Evolutionary conservation across 2,113 vertebrate species (phyloP).

Genomic region (Pluvialis apricaria): DNA sequence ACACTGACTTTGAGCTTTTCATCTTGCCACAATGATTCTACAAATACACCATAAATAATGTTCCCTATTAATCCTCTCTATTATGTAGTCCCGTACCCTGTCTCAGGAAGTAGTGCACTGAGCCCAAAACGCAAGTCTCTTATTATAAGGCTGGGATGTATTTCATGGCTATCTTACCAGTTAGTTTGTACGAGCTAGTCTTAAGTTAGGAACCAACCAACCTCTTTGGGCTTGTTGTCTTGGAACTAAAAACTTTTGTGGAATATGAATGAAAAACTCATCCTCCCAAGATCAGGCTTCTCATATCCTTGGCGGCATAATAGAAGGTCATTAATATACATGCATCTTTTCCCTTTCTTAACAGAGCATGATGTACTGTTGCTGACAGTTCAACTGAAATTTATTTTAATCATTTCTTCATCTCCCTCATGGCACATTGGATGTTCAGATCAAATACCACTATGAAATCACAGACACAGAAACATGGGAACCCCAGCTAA

Average conservation of each 20-base stretch:
- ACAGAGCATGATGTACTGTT: not conserved
- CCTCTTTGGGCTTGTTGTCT: not conserved
- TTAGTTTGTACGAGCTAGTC: not conserved
- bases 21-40: conserved; percentile 15
- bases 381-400: not conserved
- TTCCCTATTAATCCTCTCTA: not conserved
- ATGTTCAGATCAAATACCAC: not conserved
- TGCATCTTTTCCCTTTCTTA: not conserved
- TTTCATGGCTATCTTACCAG: not conserved
- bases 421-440: not conserved
- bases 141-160: not conserved
- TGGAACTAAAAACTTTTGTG: not conserved
- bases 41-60: conserved; percentile 28
- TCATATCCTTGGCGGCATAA: not conserved
- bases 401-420: not conserved
- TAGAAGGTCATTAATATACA: not conserved
- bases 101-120: not conserved
- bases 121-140: not conserved
- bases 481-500: not conserved
- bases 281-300: not conserved
- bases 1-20: conserved; percentile 31
- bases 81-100: not conserved
- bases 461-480: not conserved
- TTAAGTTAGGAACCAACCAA: not conserved
- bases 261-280: not conserved